These are phyloP conservation scores for Cosmorhoe ocellata DNA, from an alignment of 2,888 invertebrate genomes.

Conservation along the genomic window DNA sequence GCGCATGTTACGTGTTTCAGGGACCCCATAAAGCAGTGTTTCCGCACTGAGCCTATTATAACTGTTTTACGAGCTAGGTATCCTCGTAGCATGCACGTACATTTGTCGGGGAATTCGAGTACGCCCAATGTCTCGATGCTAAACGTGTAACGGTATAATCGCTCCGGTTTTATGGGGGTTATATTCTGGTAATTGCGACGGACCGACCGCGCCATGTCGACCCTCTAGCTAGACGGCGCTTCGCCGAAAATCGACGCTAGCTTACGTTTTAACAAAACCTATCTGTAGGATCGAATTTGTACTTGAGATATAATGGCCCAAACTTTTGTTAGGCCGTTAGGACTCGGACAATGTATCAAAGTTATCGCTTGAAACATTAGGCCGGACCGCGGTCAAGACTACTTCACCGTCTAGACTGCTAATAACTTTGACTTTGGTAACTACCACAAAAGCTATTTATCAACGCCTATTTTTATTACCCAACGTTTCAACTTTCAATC, in stretches of 20 bases:
- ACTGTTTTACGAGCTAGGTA: slow-evolving; percentile 70
- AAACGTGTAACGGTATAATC: slow-evolving; percentile 64
- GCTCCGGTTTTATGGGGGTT: slow-evolving; percentile 56
- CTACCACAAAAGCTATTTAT: slow-evolving; percentile 34
- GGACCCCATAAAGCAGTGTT: slow-evolving; percentile 69
- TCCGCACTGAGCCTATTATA: slow-evolving; percentile 75
- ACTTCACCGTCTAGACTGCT: slow-evolving; percentile 57
- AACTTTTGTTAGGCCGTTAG: too few relatives aligned
- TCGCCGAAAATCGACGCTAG: slow-evolving; percentile 45
- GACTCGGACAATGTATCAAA: slow-evolving; percentile 57
- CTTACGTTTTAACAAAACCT: too few relatives aligned
- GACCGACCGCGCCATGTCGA: slow-evolving; percentile 41
- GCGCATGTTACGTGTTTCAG: slow-evolving; percentile 72
- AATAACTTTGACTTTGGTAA: slow-evolving; percentile 47
- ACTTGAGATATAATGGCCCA: too few relatives aligned
- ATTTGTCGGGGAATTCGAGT: slow-evolving; percentile 54
- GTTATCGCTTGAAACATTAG: slow-evolving; percentile 61
- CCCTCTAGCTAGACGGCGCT: slow-evolving; percentile 47
- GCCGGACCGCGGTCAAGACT: slow-evolving; percentile 52
- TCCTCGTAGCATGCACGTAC: slow-evolving; percentile 59
- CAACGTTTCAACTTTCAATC: slow-evolving; percentile 13
- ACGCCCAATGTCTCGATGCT: slow-evolving; percentile 59
- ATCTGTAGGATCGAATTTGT: too few relatives aligned
- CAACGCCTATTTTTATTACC: slow-evolving; percentile 17
- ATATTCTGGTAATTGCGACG: slow-evolving; percentile 64